phyloP scores from a whole-genome alignment of 2,888 invertebrate genomes.

The Hylaea fasciaria region DNA sequence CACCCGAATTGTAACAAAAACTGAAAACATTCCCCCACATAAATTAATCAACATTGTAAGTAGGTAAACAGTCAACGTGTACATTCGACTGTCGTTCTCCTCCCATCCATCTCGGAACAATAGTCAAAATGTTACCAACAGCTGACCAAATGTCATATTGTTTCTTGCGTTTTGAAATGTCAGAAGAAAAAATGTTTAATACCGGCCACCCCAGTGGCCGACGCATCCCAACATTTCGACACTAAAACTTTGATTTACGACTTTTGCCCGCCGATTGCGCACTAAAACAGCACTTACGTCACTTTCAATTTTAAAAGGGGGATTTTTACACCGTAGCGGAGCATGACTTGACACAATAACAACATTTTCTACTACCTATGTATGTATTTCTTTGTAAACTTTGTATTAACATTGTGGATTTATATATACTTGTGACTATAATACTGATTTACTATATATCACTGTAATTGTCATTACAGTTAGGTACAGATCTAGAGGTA shows the following conservation, averaged over 20 bases:
- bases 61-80: conserved; percentile 49
- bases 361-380: background rate
- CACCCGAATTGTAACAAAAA: background rate
- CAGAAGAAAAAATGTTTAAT: conserved; percentile 65
- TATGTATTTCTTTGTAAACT: background rate
- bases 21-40: conserved; percentile 33
- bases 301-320: conserved; percentile 83
- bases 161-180: conserved; percentile 69
- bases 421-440: too few species aligned
- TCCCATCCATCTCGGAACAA: conserved; percentile 70
- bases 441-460: too few species aligned
- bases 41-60: conserved; percentile 52
- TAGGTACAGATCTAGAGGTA: too few species aligned
- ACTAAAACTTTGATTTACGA: conserved; percentile 85
- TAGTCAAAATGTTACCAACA: conserved; percentile 64
- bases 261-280: conserved; percentile 81
- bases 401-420: too few species aligned
- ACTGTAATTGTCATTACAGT: too few species aligned
- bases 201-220: conserved; percentile 82
- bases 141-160: conserved; percentile 76
- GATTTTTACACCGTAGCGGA: conserved; percentile 66
- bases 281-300: conserved; percentile 84
- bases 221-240: conserved; percentile 83
- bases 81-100: conserved; percentile 48
- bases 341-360: background rate